These are phyloP conservation scores for Rhamphomyia laevipes DNA, from an alignment of 2,888 invertebrate species.

Conservation along the genomic window DNA sequence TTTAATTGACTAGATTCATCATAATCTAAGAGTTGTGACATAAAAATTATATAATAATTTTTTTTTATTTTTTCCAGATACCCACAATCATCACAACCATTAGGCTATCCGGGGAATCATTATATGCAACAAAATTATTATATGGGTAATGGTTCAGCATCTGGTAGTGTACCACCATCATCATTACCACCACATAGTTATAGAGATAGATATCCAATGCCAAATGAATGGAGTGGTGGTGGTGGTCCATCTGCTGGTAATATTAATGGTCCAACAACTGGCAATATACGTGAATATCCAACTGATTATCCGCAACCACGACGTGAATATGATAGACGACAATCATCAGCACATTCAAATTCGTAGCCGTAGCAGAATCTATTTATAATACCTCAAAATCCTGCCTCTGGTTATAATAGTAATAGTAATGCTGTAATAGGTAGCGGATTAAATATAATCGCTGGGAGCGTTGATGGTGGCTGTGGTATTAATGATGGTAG, in stretches of 20 bases:
- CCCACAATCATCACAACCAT: too few relatives aligned
- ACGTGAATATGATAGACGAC: slow-evolving; percentile 53
- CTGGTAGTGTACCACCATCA: slow-evolving; percentile 26
- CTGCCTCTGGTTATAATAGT: not conserved
- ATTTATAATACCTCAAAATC: not conserved
- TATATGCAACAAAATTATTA: slow-evolving; percentile 37
- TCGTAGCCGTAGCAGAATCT: slow-evolving; percentile 10
- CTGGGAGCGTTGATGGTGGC: not conserved
- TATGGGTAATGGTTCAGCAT: slow-evolving; percentile 38
- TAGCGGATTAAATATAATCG: too few relatives aligned
- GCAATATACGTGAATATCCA: slow-evolving; percentile 42
- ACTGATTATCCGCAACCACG: slow-evolving; percentile 38
- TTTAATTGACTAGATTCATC: not conserved
- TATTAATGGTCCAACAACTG: slow-evolving; percentile 36
- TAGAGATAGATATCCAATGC: slow-evolving; percentile 41
- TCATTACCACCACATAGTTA: slow-evolving; percentile 28
- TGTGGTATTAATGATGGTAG: too few relatives aligned
- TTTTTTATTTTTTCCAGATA: too few relatives aligned
- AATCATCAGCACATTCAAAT: slow-evolving; percentile 42
- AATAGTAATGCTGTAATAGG: not conserved
- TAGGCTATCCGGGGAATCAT: slow-evolving; percentile 17
- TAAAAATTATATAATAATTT: too few relatives aligned
- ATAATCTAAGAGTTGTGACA: too few relatives aligned
- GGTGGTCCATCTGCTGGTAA: slow-evolving; percentile 23
- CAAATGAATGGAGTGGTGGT: slow-evolving; percentile 22